Evolutionary conservation across 1,140 invertebrate genomes (phyloP).

Genomic region (Apis laboriosa): DNA sequence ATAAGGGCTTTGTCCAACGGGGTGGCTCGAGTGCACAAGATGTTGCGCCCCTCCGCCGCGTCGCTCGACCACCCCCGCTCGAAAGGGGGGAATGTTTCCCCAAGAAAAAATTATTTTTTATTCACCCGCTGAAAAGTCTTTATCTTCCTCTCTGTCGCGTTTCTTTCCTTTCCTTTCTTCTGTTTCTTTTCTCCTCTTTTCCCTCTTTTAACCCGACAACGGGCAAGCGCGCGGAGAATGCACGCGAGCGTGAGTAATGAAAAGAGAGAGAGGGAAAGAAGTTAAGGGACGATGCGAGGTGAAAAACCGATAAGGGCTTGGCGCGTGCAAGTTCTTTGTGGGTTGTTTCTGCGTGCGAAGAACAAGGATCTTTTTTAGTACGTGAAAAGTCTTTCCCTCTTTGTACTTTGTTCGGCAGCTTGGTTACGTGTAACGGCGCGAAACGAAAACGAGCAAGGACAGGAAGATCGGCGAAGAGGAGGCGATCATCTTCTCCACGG

Average conservation of each 20-base stretch:
- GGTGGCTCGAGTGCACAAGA: slow-evolving; percentile 27
- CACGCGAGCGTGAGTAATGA: slow-evolving; percentile 35
- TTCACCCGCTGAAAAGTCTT: slow-evolving; percentile 46
- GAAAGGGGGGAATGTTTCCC: background rate
- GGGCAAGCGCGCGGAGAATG: background rate
- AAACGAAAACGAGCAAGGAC: slow-evolving; percentile 39
- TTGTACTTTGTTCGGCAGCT: slow-evolving; percentile 4
- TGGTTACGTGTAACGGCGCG: background rate
- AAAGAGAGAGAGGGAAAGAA: background rate
- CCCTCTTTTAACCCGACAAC: slow-evolving; percentile 4
- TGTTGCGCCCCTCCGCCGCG: background rate
- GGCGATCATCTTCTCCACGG: too few species aligned
- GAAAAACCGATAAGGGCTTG: slow-evolving; percentile 47
- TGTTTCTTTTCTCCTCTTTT: background rate
- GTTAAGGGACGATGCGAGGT: slow-evolving; percentile 32
- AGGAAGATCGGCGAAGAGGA: slow-evolving; percentile 34
- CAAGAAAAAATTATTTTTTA: slow-evolving; percentile 43
- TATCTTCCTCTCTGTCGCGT: slow-evolving; percentile 5
- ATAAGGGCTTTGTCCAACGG: slow-evolving; percentile 63
- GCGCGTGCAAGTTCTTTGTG: slow-evolving; percentile 41
- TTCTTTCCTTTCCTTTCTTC: slow-evolving; percentile 5
- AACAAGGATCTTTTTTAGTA: slow-evolving; percentile 44
- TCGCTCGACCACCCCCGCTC: background rate
- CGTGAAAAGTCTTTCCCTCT: slow-evolving; percentile 28
- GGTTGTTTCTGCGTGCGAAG: slow-evolving; percentile 45